These are phyloP conservation scores for Camarhynchus parvulus DNA, from an alignment of 2,113 vertebrate genomes.

Conservation along the genomic window DNA sequence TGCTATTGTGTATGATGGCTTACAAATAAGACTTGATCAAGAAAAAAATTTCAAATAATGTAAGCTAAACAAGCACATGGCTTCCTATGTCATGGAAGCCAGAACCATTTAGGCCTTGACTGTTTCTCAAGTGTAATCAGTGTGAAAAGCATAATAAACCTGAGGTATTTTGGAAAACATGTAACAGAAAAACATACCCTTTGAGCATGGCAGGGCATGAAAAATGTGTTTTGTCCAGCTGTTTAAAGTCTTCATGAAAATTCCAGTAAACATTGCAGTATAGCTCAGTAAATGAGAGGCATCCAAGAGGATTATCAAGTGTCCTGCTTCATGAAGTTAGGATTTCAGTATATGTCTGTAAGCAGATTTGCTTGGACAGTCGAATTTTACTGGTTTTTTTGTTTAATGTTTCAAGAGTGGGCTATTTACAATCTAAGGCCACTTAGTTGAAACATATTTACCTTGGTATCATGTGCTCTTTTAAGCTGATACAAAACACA, in stretches of 20 bases:
- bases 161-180: neutral
- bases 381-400: neutral
- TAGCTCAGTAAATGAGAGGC: neutral
- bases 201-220: neutral
- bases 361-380: neutral
- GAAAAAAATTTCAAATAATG: neutral
- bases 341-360: neutral
- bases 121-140: neutral
- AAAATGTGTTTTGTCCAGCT: neutral
- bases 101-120: neutral
- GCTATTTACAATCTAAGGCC: neutral
- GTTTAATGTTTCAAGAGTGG: neutral
- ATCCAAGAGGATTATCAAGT: neutral
- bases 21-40: neutral
- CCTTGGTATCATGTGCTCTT: neutral
- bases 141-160: neutral
- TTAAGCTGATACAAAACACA: neutral
- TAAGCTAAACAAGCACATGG: neutral
- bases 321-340: neutral
- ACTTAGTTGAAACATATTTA: neutral
- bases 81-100: neutral
- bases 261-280: neutral
- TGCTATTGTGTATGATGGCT: fast-evolving
- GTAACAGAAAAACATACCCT: neutral
- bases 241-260: neutral